phyloP scores from a whole-genome alignment of 2,113 vertebrate species.

The Zosterops japonicus region DNA sequence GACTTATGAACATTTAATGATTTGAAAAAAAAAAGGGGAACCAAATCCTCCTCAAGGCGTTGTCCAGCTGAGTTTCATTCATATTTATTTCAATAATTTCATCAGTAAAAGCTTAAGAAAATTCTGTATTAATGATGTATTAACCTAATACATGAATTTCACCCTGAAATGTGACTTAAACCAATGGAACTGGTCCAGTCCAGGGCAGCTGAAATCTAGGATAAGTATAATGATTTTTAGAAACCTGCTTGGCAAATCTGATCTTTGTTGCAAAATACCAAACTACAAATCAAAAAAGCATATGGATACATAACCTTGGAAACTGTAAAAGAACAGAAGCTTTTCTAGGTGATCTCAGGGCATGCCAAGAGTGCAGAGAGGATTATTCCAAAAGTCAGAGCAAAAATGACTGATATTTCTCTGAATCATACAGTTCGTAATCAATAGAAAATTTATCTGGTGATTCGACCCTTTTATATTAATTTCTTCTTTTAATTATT shows the following conservation, averaged over 20 bases:
- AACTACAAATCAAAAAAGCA: background rate
- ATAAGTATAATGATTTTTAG: background rate
- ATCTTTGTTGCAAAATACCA: background rate
- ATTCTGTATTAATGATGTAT: background rate
- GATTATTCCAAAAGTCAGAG: background rate
- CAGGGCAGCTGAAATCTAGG: background rate
- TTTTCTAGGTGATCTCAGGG: background rate
- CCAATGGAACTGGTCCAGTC: background rate
- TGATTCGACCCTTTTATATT: background rate
- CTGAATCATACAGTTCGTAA: background rate
- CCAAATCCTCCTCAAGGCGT: background rate
- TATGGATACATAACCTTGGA: background rate
- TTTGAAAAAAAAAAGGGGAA: background rate
- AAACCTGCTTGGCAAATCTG: background rate
- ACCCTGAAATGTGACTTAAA: background rate
- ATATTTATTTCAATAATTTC: background rate
- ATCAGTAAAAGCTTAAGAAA: background rate
- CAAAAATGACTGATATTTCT: background rate
- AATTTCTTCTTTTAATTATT: background rate
- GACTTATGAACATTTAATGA: background rate
- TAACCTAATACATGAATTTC: background rate
- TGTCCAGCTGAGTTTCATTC: background rate
- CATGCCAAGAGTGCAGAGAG: background rate
- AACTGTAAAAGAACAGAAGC: background rate
- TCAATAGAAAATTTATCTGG: background rate